These are phyloP conservation scores for Bruchidius siliquastri DNA, from an alignment of 2,888 invertebrate genomes.

Conservation along the genomic window DNA sequence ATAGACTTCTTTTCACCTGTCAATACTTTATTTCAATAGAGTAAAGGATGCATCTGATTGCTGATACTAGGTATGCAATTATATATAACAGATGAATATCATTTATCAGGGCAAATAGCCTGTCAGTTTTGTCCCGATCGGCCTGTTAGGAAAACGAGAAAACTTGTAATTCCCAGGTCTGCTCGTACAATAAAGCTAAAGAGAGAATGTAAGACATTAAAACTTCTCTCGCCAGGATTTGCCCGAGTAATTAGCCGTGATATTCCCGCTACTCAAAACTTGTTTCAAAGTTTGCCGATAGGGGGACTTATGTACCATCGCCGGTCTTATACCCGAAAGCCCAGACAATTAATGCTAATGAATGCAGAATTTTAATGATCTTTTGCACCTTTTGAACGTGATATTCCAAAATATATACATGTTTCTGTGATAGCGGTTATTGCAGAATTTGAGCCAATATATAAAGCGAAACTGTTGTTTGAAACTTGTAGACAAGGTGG, in stretches of 20 bases:
- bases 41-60: no score
- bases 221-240: constrained; percentile 37
- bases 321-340: not conserved
- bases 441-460: not conserved
- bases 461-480: no score
- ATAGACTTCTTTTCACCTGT: no score
- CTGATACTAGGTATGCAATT: not conserved
- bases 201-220: constrained; percentile 32
- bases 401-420: not conserved
- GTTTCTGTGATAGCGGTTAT: not conserved
- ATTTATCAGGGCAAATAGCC: not conserved
- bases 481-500: no score
- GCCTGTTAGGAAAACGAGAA: not conserved
- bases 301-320: not conserved
- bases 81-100: not conserved
- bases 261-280: constrained; percentile 21
- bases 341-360: not conserved
- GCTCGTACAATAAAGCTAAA: not conserved
- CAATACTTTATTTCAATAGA: no score
- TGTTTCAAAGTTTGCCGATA: not conserved
- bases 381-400: not conserved
- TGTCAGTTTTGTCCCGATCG: not conserved
- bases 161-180: not conserved
- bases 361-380: not conserved
- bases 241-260: constrained; percentile 40